These are phyloP conservation scores for Xyrichtys novacula DNA, from an alignment of 2,797 vertebrate genomes.

Conservation along the genomic window DNA sequence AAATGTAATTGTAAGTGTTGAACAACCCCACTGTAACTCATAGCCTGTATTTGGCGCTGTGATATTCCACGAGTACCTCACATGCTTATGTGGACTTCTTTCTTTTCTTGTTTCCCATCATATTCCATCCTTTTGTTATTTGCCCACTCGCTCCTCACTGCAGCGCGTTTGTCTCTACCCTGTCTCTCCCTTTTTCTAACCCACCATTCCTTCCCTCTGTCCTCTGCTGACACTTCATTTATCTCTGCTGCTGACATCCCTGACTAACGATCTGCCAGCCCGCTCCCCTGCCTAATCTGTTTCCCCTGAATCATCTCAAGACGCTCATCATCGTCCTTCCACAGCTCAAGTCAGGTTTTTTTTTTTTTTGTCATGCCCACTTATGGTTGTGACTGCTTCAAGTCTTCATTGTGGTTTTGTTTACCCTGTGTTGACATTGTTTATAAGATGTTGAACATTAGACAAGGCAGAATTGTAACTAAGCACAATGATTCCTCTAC, in stretches of 20 bases:
- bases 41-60: conserved; percentile 6
- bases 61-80: conserved; percentile 6
- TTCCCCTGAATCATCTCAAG: conserved; percentile 80
- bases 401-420: conserved; percentile 44
- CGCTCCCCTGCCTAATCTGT: conserved; percentile 80
- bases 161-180: conserved; percentile 18
- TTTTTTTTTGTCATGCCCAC: conserved; percentile 55
- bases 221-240: conserved; percentile 76
- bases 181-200: conserved; percentile 38
- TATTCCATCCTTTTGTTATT: conserved; percentile 1
- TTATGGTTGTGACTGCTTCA: conserved; percentile 46
- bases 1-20: conserved; percentile 10
- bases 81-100: not conserved
- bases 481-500: conserved; percentile 6
- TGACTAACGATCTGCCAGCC: conserved; percentile 83
- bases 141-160: conserved; percentile 8
- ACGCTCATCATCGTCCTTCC: conserved; percentile 62
- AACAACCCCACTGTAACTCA: not conserved
- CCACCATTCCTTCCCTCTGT: conserved; percentile 32
- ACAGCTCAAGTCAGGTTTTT: conserved; percentile 34
- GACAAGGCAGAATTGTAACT: conserved; percentile 2
- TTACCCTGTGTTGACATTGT: conserved; percentile 41
- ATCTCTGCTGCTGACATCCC: conserved; percentile 71
- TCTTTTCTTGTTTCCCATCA: not conserved
- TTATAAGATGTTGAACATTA: conserved; percentile 37